phyloP scores from a whole-genome alignment of 2,113 vertebrate genomes.

The Psittacula cyanocephala region DNA sequence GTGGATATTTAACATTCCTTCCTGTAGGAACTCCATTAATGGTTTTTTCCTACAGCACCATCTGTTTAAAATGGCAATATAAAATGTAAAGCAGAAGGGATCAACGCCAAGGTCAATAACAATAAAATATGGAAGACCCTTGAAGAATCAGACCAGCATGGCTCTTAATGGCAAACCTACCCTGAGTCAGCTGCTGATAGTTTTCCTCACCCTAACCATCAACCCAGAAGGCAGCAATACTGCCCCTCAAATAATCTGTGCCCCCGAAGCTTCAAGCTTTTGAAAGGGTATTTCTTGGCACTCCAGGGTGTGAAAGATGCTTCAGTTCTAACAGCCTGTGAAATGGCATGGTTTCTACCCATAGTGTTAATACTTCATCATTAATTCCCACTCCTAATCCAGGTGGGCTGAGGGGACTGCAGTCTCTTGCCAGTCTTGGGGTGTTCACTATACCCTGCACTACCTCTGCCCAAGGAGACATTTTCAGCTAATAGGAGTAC shows the following conservation, averaged over 20 bases:
- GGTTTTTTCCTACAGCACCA: background rate
- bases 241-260: background rate
- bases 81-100: background rate
- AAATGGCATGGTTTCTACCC: background rate
- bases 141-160: background rate
- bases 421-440: background rate
- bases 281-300: background rate
- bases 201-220: background rate
- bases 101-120: background rate
- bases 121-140: background rate
- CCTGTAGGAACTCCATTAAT: background rate
- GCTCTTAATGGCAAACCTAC: background rate
- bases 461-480: background rate
- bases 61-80: background rate
- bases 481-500: background rate
- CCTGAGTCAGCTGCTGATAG: accelerated
- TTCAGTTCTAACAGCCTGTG: background rate
- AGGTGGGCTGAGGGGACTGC: background rate
- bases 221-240: background rate
- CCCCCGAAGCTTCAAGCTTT: background rate
- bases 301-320: background rate
- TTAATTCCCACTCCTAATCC: background rate
- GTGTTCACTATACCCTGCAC: background rate
- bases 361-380: background rate
- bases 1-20: background rate